Evolutionary conservation across 2,888 invertebrate species (phyloP), one percentile per base, ranked within the genome.

Genomic region (Antheraea yamamai): DNA sequence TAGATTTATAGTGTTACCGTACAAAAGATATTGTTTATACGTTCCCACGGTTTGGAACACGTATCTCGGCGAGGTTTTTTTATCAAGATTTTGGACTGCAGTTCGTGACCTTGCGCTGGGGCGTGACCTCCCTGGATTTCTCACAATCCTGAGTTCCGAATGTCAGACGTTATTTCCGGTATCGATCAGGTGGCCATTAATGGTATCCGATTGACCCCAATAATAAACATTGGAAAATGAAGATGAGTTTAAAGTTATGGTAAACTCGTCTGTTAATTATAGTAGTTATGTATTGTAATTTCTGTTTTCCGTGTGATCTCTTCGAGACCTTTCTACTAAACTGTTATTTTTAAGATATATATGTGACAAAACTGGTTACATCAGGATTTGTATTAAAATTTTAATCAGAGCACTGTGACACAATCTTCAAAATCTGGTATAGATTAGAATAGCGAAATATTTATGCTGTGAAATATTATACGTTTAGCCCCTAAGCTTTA

Each of bases 41-140:
- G 81, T 84, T 93, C 92, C 90, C 93, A 93, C 93, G 90, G 91
- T 85, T 87, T 88, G 85, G 91, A 90, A 89, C 90, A 89, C 86
- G 91, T 88, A 85, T 87, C 84, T 83, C 84, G 75, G 78, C 84
- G 75, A 78, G 83, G 84, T 82, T 81, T 82, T 85, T 91, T 84
- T 91, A 92, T 93, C 93, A 87, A 86, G 87, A 88, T 89, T 85
- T 84, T 78, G 88, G 87, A 81, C 87, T 84, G 82, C 84, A 82
- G 88, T 84, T 87, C 87, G 83, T 89, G 91, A 89, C 92, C 92
- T 92, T 92, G 89, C 83, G 78, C 74, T 83, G 81, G 85, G 84
- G 82, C 86, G 84, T 89, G 91, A 91, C 92, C 93, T 91, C 87
- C 85, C 80, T 79, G 79, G 77, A 79, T 78, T 86, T 88, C 87